Evolutionary conservation across 2,797 vertebrate genomes (phyloP), one percentile per base, ranked within the genome.

Genomic region (Australoheros facetus): DNA sequence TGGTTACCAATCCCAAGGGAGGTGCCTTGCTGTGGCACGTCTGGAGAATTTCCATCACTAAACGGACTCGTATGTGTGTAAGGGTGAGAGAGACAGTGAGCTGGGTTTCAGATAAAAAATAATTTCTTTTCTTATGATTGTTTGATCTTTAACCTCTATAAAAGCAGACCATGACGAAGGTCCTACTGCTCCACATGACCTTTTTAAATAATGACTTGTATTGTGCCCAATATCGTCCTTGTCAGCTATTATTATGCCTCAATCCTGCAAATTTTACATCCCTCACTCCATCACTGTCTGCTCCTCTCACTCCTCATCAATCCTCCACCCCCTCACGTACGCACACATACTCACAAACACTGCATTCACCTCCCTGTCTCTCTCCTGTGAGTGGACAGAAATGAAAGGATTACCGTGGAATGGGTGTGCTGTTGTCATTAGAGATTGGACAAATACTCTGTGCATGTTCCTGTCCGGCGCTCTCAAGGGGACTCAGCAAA

Each of bases 371-470:
- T 71, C 79, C 58, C 83, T 56, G 32, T 84, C 69, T 58, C 83
- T 75, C 64, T 85, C 80, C 78, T 5, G 60, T 78, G 81, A 91
- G 87, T 87, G 87, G 81, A 80, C 82, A 90, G 75, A 93, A 91
- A 85, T 89, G 81, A 91, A 85, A 90, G 93, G 89, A 94, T 94
- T 92, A 94, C 21, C 3, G 34, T 78, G 84, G 84, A 89, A 85
- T 87, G 87, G 88, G 89, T 88, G 90, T 90, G 87, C 87, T 69
- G 69, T 87, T 88, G 90, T 93, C 93, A 92, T 94, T 93, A 94
- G 90, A 90, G 93, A 93, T 94, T 94, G 93, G 90, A 89, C 86
- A 86, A 93, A 91, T 85, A 86, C 89, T 92, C 90, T 83, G 82
- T 86, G 88, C 86, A 82, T 86, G 86, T 85, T 77, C 86, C 85